Base-by-base conservation (phyloP, 2,888 invertebrate genomes). In the Eumacrocentrus americanus region DNA sequence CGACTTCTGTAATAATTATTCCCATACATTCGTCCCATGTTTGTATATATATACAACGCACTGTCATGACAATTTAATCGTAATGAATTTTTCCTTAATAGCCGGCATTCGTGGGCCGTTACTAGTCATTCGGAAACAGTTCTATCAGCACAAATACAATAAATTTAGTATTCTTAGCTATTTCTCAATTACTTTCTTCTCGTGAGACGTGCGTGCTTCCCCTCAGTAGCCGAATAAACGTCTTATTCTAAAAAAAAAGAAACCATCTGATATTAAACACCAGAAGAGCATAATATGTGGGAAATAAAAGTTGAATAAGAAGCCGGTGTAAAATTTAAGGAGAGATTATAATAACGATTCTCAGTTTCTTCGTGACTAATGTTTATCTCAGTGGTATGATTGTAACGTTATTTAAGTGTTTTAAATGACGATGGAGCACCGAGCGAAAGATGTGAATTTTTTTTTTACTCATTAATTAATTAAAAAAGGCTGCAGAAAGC, bases 51-150 rank as follows among this genome's bases (percentile, higher is more conserved):
- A 75, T 75, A 76, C 66, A 67, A 72, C 63, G 71, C 74, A 73
- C 71, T 72, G 20, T 44, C 58, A 42, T 50, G 50, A 25, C 23
- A 38, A 71, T 44, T 37, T 61, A 7, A 50, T 38, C 29, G 20
- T 40, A 46, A 47, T 38, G 22, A 18, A 20, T 35, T 38, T 50
- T 48, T 29, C 38, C n/a, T 35, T 35, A 47, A 58, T 52, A 58
- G 60, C 29, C 65, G 69, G 71, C 64, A 73, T 69, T 72, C 70
- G 70, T n/a, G 9, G 72, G 76, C 73, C 69, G 74, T n/a, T n/a
- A 77, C 78, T 79, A 79, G 78, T 79, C 79, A 78, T 73, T 70
- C 64, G 61, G 69, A 73, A 67, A 67, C 69, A 72, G 72, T 77
- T 74, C 67, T 73, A 47, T 70, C 69, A 75, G 77, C 78, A 79